Base-by-base conservation (phyloP, 2,113 vertebrate species). In the Megatriorchis doriae region DNA sequence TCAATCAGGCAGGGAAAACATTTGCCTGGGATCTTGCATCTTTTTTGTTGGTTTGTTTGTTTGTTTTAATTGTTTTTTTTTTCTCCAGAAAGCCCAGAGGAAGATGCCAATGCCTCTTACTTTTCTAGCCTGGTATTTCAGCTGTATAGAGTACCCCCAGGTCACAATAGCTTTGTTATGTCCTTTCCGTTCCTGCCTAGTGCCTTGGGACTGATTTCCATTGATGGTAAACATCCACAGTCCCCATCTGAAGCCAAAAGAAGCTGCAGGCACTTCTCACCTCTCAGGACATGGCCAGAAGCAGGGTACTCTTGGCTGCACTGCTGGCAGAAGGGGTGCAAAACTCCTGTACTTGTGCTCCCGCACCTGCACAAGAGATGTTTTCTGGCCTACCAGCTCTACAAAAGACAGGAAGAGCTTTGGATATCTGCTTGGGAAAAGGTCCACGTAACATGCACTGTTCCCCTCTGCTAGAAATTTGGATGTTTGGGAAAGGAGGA, bases 161-260 rank as follows among this genome's bases (percentile, higher is more conserved):
- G 23, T 85, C 52, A 74, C 56, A 93, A 58, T 8, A 85, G 20
- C 67, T 80, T 78, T 87, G 73, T 88, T 81, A 45, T 22, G 58
- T 81, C 81, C 65, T 90, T 84, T 90, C 55, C 5, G 1, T 62
- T 95, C 91, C 97, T 96, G 93, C 91, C 93, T 93, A 77, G 93
- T 97, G 96, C 95, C 94, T 97, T 96, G 94, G 95, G 89, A 91
- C 93, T 86, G 80, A 75, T 90, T 77, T 91, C 80, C 58, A 25
- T 40, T 75, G 70, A 20, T 94, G 82, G 42, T 80, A 32, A 92
- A 66, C 70, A 92, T 59, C 58, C 80, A 80, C 53, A 91, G 88
- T 96, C 92, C 95, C 86, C 62, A 78, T n/a, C 34, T 86, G 79
- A 91, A 90, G 70, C 78, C 75, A 75, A 61, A 78, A 85, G 79